Percentiles rank a stretch among this genome's conserved stretches.
These are phyloP conservation scores for Lophotis ruficrista DNA, from an alignment of 2,113 vertebrate genomes.

Conservation along the genomic window DNA sequence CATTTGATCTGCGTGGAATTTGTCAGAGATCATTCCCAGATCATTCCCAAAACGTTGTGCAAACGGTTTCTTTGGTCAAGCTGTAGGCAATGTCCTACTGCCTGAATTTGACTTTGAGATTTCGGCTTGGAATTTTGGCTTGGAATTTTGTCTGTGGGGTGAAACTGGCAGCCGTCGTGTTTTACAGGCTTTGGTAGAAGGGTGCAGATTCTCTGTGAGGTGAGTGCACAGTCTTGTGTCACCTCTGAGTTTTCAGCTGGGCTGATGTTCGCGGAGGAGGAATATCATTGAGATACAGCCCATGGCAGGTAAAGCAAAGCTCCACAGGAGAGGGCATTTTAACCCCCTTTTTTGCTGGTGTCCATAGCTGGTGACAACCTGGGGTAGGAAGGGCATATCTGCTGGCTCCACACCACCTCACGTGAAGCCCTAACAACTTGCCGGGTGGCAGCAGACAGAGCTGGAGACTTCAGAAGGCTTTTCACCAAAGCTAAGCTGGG, in stretches of 20 bases:
- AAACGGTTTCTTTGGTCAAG: not conserved
- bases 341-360: not conserved
- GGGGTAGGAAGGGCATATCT: fast-evolving
- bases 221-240: fast-evolving
- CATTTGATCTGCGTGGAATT: not conserved
- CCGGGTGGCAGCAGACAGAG: not conserved
- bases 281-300: fast-evolving
- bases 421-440: fast-evolving
- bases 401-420: not conserved
- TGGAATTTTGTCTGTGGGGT: not conserved
- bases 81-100: not conserved
- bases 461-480: not conserved
- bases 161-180: not conserved
- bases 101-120: not conserved
- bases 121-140: fast-evolving
- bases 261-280: not conserved
- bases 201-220: fast-evolving
- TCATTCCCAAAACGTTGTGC: not conserved
- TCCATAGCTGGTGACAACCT: fast-evolving
- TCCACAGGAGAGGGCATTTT: not conserved
- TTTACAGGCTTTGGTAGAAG: too few relatives aligned
- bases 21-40: not conserved
- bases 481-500: not conserved
- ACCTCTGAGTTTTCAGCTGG: not conserved
- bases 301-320: not conserved